Evolutionary conservation across 2,888 invertebrate genomes (phyloP).

Genomic region (Dasypolia templi): DNA sequence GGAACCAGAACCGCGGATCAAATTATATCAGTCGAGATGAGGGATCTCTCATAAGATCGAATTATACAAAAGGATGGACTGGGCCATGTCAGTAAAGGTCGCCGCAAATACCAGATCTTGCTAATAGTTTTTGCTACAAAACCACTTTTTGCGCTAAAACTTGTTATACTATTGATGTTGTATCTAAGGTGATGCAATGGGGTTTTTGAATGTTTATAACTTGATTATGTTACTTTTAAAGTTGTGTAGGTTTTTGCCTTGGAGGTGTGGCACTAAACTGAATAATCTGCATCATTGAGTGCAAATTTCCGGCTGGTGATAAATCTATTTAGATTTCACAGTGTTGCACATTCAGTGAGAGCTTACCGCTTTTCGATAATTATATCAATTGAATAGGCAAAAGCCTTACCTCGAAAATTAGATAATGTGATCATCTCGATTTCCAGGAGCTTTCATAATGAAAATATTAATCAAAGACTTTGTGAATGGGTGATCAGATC

Average conservation of each 20-base stretch:
- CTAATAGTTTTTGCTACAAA: constrained; percentile 46
- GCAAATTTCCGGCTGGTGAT: neutral
- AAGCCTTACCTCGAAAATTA: constrained; percentile 4
- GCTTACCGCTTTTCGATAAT: constrained; percentile 4
- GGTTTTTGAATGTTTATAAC: constrained; percentile 26
- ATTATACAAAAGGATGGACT: constrained; percentile 42
- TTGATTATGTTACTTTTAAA: constrained; percentile 3
- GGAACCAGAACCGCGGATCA: constrained; percentile 17
- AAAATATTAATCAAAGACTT: constrained; percentile 8
- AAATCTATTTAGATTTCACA: neutral
- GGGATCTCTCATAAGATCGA: constrained; percentile 35
- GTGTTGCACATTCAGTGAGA: neutral
- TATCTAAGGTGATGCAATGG: constrained; percentile 42
- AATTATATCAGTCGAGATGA: constrained; percentile 33
- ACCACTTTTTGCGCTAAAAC: constrained; percentile 39
- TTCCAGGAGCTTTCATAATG: neutral
- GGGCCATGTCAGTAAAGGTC: constrained; percentile 44
- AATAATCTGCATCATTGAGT: neutral
- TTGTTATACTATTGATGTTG: constrained; percentile 35
- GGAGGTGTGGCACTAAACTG: neutral
- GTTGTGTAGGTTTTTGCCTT: neutral
- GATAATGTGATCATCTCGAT: constrained; percentile 19
- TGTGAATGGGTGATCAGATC: neutral
- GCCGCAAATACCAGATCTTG: constrained; percentile 44
- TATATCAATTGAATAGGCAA: neutral